Conservation (phyloP, 2,888 invertebrate species). For the Lycophotia porphyrea region DNA sequence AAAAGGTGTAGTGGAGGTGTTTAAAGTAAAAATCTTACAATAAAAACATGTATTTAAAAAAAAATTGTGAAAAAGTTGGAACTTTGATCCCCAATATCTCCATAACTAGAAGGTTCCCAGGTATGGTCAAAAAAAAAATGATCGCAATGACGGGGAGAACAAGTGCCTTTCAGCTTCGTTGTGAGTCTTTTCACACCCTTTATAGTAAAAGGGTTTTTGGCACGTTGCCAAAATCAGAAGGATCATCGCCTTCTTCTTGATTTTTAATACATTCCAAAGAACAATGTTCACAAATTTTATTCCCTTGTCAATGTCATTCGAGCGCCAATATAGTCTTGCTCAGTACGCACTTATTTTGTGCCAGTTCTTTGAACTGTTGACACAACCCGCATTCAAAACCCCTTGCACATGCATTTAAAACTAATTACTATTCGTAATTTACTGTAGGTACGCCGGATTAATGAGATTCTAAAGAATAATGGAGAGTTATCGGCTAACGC, state of each 20-base stretch:
- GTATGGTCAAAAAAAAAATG: no score
- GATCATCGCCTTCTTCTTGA: neutral
- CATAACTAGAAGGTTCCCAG: no score
- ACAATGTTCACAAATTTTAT: constrained; percentile 3
- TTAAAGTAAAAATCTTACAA: no score
- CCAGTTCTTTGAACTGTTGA: constrained; percentile 27
- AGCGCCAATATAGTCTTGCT: neutral
- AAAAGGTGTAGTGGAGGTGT: no score
- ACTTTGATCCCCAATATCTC: no score
- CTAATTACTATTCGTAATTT: constrained; percentile 8
- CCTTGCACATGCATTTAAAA: constrained; percentile 14
- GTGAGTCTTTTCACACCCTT: no score
- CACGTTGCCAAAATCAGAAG: neutral
- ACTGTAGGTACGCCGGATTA: constrained; percentile 14
- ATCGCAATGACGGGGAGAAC: no score
- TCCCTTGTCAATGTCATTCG: neutral
- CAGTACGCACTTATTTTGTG: constrained; percentile 22
- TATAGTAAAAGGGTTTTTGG: neutral
- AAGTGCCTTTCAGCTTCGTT: no score
- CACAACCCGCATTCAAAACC: constrained; percentile 16
- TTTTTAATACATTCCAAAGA: neutral
- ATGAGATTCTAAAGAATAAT: constrained; percentile 12
- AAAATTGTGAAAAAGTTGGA: no score
- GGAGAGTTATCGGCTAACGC: constrained; percentile 9
- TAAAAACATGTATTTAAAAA: no score